A percentile compares a stretch with the other conserved stretches of the same genome.
Conservation (phyloP, 2,113 vertebrate genomes). For the Trogon melanurus region DNA sequence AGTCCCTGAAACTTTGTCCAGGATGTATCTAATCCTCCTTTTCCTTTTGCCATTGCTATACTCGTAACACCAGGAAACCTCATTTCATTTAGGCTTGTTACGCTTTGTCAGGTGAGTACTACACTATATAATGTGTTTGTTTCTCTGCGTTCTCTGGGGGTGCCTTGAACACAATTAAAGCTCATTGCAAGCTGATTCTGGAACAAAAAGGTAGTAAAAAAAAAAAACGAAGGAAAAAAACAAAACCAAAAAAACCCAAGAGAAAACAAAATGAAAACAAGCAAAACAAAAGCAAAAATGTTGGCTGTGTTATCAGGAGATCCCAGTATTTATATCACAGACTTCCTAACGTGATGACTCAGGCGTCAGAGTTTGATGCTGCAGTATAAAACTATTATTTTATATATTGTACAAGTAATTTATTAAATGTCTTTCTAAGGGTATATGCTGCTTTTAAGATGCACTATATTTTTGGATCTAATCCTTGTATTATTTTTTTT, state of each 20-base stretch:
- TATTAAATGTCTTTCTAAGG: constrained; percentile 82
- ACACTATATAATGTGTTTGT: constrained; percentile 73
- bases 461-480: constrained; percentile 82
- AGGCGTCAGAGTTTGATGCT: constrained; percentile 81
- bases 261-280: constrained; percentile 28
- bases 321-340: constrained; percentile 68
- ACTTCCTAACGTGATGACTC: constrained; percentile 74
- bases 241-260: neutral
- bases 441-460: constrained; percentile 84
- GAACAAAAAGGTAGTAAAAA: constrained; percentile 74
- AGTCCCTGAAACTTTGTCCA: constrained; percentile 4
- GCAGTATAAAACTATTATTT: constrained; percentile 76
- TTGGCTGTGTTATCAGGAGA: constrained; percentile 56
- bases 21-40: constrained; percentile 63
- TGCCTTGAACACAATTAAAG: constrained; percentile 81
- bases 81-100: constrained; percentile 69
- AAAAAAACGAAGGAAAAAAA: neutral
- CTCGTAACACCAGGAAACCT: constrained; percentile 66
- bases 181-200: constrained; percentile 82
- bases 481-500: constrained; percentile 75
- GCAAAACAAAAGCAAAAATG: constrained; percentile 51
- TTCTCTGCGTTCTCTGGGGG: constrained; percentile 86
- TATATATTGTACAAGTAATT: constrained; percentile 81
- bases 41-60: constrained; percentile 46
- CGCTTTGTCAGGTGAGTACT: constrained; percentile 73